Base-by-base conservation (phyloP, 2,797 vertebrate species). In the Rhinophrynus dorsalis region DNA sequence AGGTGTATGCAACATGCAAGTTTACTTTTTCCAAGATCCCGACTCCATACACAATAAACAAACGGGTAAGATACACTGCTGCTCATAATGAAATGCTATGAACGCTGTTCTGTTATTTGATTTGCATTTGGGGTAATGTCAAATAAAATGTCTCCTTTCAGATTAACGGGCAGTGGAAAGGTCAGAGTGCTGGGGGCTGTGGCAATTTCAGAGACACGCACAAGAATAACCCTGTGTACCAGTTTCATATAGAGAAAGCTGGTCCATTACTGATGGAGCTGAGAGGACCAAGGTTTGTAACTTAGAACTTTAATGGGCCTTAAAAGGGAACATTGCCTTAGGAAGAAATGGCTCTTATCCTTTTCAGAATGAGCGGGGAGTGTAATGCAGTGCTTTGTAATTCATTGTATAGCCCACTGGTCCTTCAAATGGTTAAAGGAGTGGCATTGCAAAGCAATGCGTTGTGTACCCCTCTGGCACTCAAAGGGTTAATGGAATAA, bases 81-180 rank as follows among this genome's bases (percentile, higher is more conserved):
- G 33, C 11, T 35, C 29, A 2, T 12, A 11, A 5, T n/a, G n/a
- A n/a, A n/a, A n/a, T n/a, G n/a, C n/a, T n/a, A n/a, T n/a, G n/a
- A n/a, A n/a, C n/a, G n/a, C n/a, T n/a, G n/a, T n/a, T n/a, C n/a
- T n/a, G n/a, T n/a, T n/a, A n/a, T n/a, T n/a, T n/a, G n/a, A n/a
- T n/a, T n/a, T n/a, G n/a, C n/a, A 18, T 35, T 33, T 8, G 7
- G 3, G 13, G 15, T 8, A 3, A 11, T 33, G 10, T 18, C 3
- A 33, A n/a, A n/a, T 3, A 63, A 6, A 60, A 45, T 57, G 6
- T 60, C 60, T 79, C 33, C 24, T 78, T 45, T 70, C 62, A 99
- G 97, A 82, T 98, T 45, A 98, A 98, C 44, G 97, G 96, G 10
- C 95, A 97, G 77, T 99, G 97, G 97, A 98, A 96, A 78, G 95